Evolutionary conservation across 2,888 invertebrate species (phyloP).

Genomic region (Melinaea marsaeus): DNA sequence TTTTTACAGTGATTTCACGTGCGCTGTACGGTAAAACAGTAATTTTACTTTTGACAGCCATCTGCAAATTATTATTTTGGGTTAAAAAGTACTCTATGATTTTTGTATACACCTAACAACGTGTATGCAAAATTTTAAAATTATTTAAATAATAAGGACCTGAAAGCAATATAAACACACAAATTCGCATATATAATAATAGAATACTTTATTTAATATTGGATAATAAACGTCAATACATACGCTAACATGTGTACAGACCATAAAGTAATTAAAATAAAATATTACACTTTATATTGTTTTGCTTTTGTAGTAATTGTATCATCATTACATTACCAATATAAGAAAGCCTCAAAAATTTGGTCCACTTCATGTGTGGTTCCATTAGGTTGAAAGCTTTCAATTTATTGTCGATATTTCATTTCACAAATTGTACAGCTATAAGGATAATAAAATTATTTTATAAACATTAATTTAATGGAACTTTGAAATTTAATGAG

Average conservation of each 20-base stretch:
- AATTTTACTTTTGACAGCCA: too few species aligned
- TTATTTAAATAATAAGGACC: too few species aligned
- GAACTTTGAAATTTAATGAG: constrained; percentile 16
- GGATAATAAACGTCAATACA: constrained; percentile 10
- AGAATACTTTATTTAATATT: too few species aligned
- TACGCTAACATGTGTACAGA: background rate
- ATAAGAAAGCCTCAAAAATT: constrained; percentile 12
- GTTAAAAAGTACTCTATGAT: too few species aligned
- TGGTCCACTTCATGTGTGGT: background rate
- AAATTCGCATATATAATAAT: too few species aligned
- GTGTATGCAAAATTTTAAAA: too few species aligned
- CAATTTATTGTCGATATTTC: constrained; percentile 46
- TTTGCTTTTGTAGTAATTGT: background rate
- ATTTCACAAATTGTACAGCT: constrained; percentile 34
- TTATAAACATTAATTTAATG: constrained; percentile 19
- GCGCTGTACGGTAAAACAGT: too few species aligned
- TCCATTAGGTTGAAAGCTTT: constrained; percentile 44
- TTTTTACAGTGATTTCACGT: too few species aligned
- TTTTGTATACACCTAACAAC: too few species aligned
- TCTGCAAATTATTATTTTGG: too few species aligned
- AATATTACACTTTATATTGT: background rate
- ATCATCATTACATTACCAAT: background rate
- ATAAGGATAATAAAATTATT: constrained; percentile 33
- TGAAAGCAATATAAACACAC: too few species aligned
- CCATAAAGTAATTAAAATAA: background rate